These are phyloP conservation scores for Macropodus opercularis DNA, from an alignment of 2,797 vertebrate genomes.

Conservation along the genomic window DNA sequence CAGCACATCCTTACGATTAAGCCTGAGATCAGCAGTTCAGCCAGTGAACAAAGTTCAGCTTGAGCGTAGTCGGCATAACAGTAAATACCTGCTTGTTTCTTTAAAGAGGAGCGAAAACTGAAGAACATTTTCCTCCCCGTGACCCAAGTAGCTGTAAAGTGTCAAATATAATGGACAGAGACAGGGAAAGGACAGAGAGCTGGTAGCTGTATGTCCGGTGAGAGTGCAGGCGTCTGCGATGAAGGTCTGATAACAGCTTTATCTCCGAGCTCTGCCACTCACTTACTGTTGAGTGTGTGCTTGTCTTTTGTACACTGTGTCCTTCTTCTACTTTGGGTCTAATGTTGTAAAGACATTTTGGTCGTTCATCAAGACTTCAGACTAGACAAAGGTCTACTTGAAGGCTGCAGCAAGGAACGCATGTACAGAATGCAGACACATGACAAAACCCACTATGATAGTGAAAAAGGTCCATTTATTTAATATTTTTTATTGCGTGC, in stretches of 20 bases:
- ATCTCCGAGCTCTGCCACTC: slow-evolving; percentile 64
- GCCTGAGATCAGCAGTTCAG: neutral
- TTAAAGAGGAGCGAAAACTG: slow-evolving; percentile 2
- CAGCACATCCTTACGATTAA: neutral
- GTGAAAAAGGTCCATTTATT: too few relatives aligned
- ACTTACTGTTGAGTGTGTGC: slow-evolving; percentile 38
- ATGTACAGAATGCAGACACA: too few relatives aligned
- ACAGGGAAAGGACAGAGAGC: slow-evolving; percentile 45
- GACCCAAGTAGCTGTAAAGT: slow-evolving; percentile 9
- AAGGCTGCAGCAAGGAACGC: too few relatives aligned
- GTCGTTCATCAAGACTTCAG: neutral
- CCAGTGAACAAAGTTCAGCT: too few relatives aligned
- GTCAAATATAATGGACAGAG: slow-evolving; percentile 49
- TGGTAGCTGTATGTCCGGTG: slow-evolving; percentile 58
- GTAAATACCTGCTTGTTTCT: too few relatives aligned
- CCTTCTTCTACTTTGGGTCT: too few relatives aligned
- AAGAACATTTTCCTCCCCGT: neutral
- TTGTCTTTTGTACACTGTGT: neutral
- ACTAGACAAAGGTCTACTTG: neutral
- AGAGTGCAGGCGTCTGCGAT: slow-evolving; percentile 62
- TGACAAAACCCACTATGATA: too few relatives aligned
- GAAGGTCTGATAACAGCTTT: slow-evolving; percentile 62
- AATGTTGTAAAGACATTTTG: too few relatives aligned
- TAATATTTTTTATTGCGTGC: neutral
- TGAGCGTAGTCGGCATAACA: too few relatives aligned